These are phyloP conservation scores for Xanthia icteritia DNA, from an alignment of 2,888 invertebrate genomes.

Conservation along the genomic window DNA sequence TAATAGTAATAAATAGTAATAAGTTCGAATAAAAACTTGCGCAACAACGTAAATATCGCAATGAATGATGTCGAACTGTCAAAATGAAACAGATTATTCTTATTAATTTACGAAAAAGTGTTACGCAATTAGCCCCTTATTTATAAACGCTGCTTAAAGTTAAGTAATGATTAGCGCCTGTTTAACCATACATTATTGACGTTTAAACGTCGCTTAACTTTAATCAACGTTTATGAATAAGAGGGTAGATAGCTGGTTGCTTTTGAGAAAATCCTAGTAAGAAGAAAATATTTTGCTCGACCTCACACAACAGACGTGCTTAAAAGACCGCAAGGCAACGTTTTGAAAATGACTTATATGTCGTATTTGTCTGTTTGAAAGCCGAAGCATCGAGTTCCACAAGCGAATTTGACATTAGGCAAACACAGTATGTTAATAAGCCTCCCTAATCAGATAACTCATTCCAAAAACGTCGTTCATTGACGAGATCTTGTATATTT, in stretches of 20 bases:
- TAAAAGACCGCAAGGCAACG: background rate
- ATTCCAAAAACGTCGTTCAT: background rate
- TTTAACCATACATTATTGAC: no score
- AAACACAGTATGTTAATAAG: background rate
- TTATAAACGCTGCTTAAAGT: no score
- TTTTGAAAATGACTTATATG: background rate
- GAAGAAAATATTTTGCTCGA: background rate
- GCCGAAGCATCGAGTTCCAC: background rate
- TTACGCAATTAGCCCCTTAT: no score
- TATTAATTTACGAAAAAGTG: no score
- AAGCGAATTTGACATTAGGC: background rate
- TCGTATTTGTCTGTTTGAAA: background rate
- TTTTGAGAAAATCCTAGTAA: background rate
- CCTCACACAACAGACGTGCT: background rate
- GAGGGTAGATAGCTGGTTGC: background rate
- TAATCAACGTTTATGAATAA: no score
- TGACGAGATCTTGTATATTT: slow-evolving; percentile 7
- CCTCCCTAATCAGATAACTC: background rate
- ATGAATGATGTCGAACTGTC: no score
- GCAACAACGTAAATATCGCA: no score
- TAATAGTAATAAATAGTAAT: no score
- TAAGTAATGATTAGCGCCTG: no score
- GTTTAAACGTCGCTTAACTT: no score
- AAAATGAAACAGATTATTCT: no score
- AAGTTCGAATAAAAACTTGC: no score